Evolutionary conservation across 2,797 vertebrate species (phyloP).

Genomic region (Sebastes steindachneri): DNA sequence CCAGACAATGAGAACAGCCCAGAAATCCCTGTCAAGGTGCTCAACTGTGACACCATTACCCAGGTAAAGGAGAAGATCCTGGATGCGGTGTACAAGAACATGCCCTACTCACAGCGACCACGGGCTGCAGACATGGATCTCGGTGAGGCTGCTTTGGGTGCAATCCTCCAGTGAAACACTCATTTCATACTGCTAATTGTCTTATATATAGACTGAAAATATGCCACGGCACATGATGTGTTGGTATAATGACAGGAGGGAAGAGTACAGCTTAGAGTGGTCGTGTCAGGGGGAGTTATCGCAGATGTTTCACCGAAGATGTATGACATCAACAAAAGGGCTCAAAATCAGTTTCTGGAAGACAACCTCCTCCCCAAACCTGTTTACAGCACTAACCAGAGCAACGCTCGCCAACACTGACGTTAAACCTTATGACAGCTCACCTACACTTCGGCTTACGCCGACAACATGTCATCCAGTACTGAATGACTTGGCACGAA

Average conservation of each 20-base stretch:
- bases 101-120: conserved; percentile 93
- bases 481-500: conserved; percentile 56
- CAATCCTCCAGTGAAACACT: not conserved
- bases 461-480: conserved; percentile 64
- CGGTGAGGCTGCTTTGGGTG: conserved; percentile 81
- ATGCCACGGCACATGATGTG: not conserved
- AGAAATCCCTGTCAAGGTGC: conserved; percentile 96
- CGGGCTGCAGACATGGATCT: conserved; percentile 96
- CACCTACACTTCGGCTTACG: conserved; percentile 63
- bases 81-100: conserved; percentile 96
- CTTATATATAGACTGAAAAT: not conserved
- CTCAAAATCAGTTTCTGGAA: conserved; percentile 23
- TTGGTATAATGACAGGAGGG: conserved; percentile 8
- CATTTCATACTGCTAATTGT: not conserved
- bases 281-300: conserved; percentile 11
- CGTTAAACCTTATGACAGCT: conserved; percentile 66
- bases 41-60: conserved; percentile 98
- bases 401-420: conserved; percentile 42
- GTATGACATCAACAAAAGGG: conserved; percentile 28
- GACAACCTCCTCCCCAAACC: conserved; percentile 11
- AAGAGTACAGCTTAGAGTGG: not conserved
- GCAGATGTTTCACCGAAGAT: conserved; percentile 18
- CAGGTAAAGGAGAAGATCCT: conserved; percentile 99
- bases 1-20: conserved; percentile 99
- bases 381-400: conserved; percentile 54